phyloP scores from a whole-genome alignment of 2,888 invertebrate species.

The Eupithecia centaureata region DNA sequence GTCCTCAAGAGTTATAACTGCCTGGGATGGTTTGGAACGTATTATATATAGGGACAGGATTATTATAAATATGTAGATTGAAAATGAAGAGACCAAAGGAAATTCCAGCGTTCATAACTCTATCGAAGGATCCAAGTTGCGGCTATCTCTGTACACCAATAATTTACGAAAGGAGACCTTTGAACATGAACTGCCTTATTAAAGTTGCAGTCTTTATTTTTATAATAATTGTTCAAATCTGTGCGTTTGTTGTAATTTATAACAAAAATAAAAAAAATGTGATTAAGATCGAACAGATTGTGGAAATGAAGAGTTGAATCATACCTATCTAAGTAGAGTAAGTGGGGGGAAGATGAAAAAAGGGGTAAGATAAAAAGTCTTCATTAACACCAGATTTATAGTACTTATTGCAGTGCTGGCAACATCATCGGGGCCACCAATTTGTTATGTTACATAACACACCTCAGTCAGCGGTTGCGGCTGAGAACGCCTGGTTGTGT shows the following conservation, averaged over 20 bases:
- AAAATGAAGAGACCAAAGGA: background rate
- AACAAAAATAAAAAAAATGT: constrained; percentile 15
- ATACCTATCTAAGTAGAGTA: too few relatives aligned
- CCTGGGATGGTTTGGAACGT: too few relatives aligned
- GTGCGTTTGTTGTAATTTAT: constrained; percentile 49
- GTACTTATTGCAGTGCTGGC: too few relatives aligned
- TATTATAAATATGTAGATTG: background rate
- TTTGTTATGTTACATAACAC: too few relatives aligned
- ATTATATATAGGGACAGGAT: background rate
- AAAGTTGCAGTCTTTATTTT: constrained; percentile 50
- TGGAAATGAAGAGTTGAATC: background rate
- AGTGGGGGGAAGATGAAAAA: too few relatives aligned
- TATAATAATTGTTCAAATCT: constrained; percentile 57
- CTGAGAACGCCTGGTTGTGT: too few relatives aligned
- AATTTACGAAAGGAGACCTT: constrained; percentile 36
- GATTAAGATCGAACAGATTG: background rate
- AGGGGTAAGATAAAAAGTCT: too few relatives aligned
- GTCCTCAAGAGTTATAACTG: too few relatives aligned
- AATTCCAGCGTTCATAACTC: constrained; percentile 41
- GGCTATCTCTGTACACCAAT: constrained; percentile 28
- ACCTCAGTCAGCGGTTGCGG: too few relatives aligned
- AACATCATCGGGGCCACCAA: too few relatives aligned
- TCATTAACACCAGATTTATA: too few relatives aligned
- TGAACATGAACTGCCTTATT: constrained; percentile 55
- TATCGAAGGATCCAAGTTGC: constrained; percentile 48